These are phyloP conservation scores for Baryphthengus martii DNA, from an alignment of 2,113 vertebrate genomes.

Conservation along the genomic window DNA sequence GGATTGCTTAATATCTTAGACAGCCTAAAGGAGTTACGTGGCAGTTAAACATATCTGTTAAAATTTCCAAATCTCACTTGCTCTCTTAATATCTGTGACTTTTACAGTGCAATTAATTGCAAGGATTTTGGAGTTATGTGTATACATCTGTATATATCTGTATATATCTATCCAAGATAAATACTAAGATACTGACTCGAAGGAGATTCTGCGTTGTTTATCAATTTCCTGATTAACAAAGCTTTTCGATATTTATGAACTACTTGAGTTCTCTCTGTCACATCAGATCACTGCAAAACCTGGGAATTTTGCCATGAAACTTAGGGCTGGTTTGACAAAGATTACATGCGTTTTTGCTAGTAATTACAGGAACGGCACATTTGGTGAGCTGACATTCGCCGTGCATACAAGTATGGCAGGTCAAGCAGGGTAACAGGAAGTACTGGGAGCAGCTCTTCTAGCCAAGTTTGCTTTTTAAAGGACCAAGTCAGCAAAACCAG, in stretches of 20 bases:
- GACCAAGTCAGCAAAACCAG: neutral
- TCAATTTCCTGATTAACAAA: neutral
- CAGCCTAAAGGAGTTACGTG: neutral
- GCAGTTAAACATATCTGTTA: neutral
- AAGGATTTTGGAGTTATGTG: neutral
- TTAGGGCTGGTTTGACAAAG: neutral
- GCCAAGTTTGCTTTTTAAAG: neutral
- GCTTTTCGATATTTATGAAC: neutral
- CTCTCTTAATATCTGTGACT: neutral
- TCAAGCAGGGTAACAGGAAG: constrained; percentile 14
- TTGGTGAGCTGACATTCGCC: neutral
- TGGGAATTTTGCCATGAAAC: neutral
- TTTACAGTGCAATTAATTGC: neutral
- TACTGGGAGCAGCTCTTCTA: neutral
- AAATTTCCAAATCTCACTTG: neutral
- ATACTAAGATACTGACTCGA: neutral
- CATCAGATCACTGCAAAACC: neutral
- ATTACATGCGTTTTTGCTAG: neutral
- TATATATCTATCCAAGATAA: neutral
- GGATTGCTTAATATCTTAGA: neutral
- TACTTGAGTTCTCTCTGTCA: neutral
- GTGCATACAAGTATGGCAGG: neutral
- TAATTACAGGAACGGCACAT: neutral
- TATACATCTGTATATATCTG: neutral
- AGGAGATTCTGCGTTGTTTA: neutral